Percentiles rank a stretch among this genome's conserved stretches.
Conservation (phyloP, 2,113 vertebrate genomes). For the Myotis lucifugus region DNA sequence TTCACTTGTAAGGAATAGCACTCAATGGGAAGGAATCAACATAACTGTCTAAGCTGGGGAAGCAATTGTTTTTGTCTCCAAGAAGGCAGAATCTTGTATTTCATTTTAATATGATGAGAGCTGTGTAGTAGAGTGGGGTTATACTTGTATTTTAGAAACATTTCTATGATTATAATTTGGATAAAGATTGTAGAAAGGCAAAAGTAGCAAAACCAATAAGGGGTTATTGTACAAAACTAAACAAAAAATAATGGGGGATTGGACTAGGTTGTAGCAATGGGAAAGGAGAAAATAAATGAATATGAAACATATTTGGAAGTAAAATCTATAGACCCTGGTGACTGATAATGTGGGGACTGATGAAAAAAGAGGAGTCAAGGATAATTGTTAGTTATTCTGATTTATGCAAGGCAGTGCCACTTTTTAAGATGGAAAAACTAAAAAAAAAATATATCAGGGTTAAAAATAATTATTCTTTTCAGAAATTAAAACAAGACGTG, state of each 20-base stretch:
- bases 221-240: not conserved
- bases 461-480: not conserved
- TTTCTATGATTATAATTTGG: not conserved
- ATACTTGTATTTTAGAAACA: not conserved
- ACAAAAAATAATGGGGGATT: not conserved
- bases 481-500: not conserved
- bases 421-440: not conserved
- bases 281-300: not conserved
- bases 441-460: not conserved
- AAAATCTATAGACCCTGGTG: conserved; percentile 18
- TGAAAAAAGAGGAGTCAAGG: not conserved
- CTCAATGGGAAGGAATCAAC: not conserved
- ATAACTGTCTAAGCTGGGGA: not conserved
- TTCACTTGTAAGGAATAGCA: not conserved
- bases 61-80: not conserved
- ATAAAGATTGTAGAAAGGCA: not conserved
- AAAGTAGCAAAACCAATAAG: not conserved
- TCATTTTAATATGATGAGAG: not conserved
- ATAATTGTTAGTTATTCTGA: not conserved
- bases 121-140: not conserved
- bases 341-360: not conserved
- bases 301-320: not conserved
- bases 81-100: not conserved
- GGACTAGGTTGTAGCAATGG: not conserved
- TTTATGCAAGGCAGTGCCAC: not conserved